These are phyloP conservation scores for Torymus texanus DNA, from an alignment of 2,888 invertebrate species.

Conservation along the genomic window DNA sequence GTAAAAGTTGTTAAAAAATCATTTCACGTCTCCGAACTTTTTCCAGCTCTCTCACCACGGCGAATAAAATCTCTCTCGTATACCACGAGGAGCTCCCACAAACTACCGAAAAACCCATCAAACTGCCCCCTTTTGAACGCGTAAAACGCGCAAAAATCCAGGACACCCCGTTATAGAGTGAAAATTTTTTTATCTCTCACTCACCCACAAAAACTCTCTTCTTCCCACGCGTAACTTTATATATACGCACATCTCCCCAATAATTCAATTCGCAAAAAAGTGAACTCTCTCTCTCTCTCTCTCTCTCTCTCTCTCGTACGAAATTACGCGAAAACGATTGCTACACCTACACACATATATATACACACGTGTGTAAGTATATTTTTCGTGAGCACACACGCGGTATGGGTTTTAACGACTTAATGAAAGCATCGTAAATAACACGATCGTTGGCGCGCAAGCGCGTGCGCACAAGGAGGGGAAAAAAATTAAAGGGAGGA, in stretches of 20 bases:
- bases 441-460: constrained; percentile 27
- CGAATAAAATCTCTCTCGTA: no score
- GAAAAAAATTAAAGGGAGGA: constrained; percentile 9
- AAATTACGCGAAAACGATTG: constrained; percentile 11
- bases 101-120: no score
- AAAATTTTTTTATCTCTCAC: neutral
- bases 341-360: neutral
- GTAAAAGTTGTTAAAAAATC: no score
- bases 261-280: constrained; percentile 5
- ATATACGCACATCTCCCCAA: neutral
- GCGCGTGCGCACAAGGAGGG: neutral
- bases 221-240: no score
- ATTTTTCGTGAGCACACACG: constrained; percentile 16
- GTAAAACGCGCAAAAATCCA: no score
- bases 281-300: no score
- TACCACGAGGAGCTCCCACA: no score
- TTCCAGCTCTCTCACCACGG: no score
- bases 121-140: no score
- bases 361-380: neutral
- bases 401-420: constrained; percentile 25
- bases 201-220: neutral
- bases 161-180: no score
- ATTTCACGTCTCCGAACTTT: no score
- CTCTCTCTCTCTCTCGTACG: no score
- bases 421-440: constrained; percentile 50